A percentile compares a stretch with the other conserved stretches of the same genome.
These are phyloP conservation scores for Capitulum mitella DNA, from an alignment of 2,888 invertebrate genomes.

Conservation along the genomic window DNA sequence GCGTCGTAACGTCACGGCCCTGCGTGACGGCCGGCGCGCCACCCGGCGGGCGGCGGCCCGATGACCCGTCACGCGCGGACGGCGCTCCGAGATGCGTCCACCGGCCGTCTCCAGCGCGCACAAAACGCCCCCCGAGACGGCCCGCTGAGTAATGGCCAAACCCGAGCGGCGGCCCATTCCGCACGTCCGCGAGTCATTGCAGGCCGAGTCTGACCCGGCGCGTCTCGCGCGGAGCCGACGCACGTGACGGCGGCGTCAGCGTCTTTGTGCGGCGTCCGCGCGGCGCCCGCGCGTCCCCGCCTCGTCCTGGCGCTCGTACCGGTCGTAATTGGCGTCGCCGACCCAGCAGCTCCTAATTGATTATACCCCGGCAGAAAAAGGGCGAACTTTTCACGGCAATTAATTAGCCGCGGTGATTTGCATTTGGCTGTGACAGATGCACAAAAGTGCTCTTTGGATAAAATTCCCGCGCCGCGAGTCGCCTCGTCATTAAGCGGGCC, in stretches of 20 bases:
- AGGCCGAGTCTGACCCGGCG: too few species aligned
- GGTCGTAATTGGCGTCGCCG: not conserved
- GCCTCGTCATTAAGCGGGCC: not conserved
- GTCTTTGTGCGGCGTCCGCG: not conserved
- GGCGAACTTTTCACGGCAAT: conserved; percentile 20
- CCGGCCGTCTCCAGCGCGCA: too few species aligned
- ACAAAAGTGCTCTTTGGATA: not conserved
- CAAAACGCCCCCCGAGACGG: too few species aligned
- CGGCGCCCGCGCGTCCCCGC: not conserved
- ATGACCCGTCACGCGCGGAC: too few species aligned
- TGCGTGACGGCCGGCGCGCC: too few species aligned
- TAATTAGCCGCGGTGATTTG: conserved; percentile 12
- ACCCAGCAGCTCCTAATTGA: not conserved
- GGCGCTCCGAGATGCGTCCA: too few species aligned
- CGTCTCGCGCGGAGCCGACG: not conserved
- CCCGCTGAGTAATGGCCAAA: not conserved
- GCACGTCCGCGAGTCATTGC: not conserved
- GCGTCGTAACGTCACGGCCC: too few species aligned
- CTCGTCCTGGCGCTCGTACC: not conserved
- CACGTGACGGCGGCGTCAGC: not conserved
- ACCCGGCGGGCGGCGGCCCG: too few species aligned
- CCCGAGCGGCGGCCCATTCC: not conserved
- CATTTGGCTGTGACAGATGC: conserved; percentile 19
- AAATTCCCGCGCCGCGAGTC: not conserved
- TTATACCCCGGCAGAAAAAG: not conserved